phyloP scores from a whole-genome alignment of 2,797 vertebrate species.

The Echiichthys vipera region DNA sequence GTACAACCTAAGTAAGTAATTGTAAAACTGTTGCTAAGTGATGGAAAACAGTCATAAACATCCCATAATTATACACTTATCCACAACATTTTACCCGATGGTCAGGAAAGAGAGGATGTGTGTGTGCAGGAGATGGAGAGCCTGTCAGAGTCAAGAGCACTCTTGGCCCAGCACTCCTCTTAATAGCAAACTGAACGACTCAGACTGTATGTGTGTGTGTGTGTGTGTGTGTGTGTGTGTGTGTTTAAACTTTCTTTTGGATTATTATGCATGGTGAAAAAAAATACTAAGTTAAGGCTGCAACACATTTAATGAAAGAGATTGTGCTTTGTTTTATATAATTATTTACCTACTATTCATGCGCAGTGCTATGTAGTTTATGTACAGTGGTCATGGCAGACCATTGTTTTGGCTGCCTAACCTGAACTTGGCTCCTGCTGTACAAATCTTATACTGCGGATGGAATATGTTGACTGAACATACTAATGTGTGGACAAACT shows the following conservation, averaged over 20 bases:
- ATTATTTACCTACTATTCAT: neutral
- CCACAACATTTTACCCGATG: constrained; percentile 50
- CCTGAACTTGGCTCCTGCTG: constrained; percentile 13
- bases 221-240: constrained; percentile 14
- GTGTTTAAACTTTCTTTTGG: no score
- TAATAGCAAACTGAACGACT: constrained; percentile 67
- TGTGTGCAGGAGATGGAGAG: constrained; percentile 70
- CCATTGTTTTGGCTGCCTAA: constrained; percentile 9
- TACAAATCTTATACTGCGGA: neutral
- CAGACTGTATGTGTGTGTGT: constrained; percentile 16
- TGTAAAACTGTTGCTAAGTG: constrained; percentile 50
- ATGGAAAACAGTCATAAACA: constrained; percentile 60
- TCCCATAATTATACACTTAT: constrained; percentile 73
- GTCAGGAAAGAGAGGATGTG: constrained; percentile 9
- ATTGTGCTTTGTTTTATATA: neutral
- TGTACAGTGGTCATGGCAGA: neutral
- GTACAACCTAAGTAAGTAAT: constrained; percentile 3
- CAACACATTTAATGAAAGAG: neutral
- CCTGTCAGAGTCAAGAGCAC: constrained; percentile 77
- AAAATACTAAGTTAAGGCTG: neutral
- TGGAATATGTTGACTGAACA: neutral
- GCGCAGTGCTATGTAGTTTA: neutral
- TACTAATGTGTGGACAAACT: neutral
- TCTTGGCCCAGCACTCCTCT: constrained; percentile 64
- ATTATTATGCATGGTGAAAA: no score